These are phyloP conservation scores for Rhorus exstirpatorius DNA, from an alignment of 2,888 invertebrate species.

Conservation along the genomic window DNA sequence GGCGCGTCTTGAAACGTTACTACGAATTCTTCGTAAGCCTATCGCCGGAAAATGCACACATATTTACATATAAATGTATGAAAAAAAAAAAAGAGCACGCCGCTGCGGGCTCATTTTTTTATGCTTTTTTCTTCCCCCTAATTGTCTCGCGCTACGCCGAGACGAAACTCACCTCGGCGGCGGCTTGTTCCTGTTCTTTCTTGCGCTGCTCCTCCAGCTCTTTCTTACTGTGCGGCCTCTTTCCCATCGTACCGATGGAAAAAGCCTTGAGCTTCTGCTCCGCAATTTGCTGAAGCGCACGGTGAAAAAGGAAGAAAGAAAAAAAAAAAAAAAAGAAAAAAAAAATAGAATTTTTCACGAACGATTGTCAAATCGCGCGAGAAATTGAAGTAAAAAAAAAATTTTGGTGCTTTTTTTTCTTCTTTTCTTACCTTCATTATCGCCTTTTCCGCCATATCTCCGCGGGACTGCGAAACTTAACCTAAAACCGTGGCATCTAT, in stretches of 20 bases:
- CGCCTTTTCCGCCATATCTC: slow-evolving; percentile 83
- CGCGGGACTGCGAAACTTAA: slow-evolving; percentile 43
- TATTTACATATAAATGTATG: too few species aligned
- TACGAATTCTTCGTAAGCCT: slow-evolving; percentile 99
- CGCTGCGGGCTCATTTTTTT: too few species aligned
- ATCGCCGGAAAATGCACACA: too few species aligned
- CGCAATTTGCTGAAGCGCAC: slow-evolving; percentile 87
- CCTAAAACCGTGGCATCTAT: not conserved
- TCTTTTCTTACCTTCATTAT: slow-evolving; percentile 81
- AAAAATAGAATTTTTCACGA: not conserved
- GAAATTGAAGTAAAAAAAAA: not conserved
- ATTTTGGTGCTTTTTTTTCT: not conserved
- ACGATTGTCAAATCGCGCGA: not conserved
- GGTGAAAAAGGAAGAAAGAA: slow-evolving; percentile 4
- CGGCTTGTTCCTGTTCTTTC: slow-evolving; percentile 96
- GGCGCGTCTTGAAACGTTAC: slow-evolving; percentile 97
- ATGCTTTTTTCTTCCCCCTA: too few species aligned
- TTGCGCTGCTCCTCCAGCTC: slow-evolving; percentile 95
- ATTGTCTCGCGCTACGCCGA: too few species aligned
- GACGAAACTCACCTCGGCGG: slow-evolving; percentile 91
- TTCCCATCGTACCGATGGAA: slow-evolving; percentile 91
- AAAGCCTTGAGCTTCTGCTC: slow-evolving; percentile 93
- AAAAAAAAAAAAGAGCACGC: slow-evolving; percentile 64
- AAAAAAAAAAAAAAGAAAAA: slow-evolving; percentile 19
- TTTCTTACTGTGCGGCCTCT: slow-evolving; percentile 92